Percentiles rank a stretch among this genome's conserved stretches.
These are phyloP conservation scores for Caenorhabditis remanei DNA, from an alignment of 1,140 invertebrate species.

Conservation along the genomic window DNA sequence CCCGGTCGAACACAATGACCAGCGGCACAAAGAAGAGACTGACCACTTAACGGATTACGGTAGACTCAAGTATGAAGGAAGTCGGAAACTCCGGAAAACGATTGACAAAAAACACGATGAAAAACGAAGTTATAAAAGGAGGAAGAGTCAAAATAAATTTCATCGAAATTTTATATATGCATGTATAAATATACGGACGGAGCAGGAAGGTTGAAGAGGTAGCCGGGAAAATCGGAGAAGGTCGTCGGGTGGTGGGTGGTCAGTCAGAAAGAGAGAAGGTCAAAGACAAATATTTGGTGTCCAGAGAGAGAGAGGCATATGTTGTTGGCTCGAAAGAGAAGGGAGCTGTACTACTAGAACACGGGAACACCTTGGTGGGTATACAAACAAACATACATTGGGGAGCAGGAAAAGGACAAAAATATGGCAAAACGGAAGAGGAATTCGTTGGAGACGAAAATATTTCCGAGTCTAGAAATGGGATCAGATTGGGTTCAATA, in stretches of 20 bases:
- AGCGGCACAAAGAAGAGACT: too few species aligned
- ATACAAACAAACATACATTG: constrained; percentile 13
- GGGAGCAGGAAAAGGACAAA: not conserved
- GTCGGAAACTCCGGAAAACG: too few species aligned
- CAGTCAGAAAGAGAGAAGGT: constrained; percentile 34
- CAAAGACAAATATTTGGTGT: constrained; percentile 53
- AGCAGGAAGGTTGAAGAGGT: not conserved
- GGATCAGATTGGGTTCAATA: too few species aligned
- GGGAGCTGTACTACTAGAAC: constrained; percentile 43
- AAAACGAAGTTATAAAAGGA: not conserved
- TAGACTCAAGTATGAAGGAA: too few species aligned
- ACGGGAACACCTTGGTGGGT: constrained; percentile 53
- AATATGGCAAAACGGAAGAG: too few species aligned
- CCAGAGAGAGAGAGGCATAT: not conserved
- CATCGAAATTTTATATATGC: not conserved
- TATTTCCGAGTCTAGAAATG: too few species aligned
- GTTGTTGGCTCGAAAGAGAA: not conserved
- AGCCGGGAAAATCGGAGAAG: not conserved
- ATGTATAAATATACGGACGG: not conserved
- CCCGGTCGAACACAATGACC: too few species aligned
- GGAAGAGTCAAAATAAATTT: not conserved
- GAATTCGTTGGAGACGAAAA: too few species aligned
- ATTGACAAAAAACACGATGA: not conserved
- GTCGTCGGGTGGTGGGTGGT: not conserved
- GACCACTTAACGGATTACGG: too few species aligned